phyloP scores from a whole-genome alignment of 2,888 invertebrate species.

The Andrena minutula region DNA sequence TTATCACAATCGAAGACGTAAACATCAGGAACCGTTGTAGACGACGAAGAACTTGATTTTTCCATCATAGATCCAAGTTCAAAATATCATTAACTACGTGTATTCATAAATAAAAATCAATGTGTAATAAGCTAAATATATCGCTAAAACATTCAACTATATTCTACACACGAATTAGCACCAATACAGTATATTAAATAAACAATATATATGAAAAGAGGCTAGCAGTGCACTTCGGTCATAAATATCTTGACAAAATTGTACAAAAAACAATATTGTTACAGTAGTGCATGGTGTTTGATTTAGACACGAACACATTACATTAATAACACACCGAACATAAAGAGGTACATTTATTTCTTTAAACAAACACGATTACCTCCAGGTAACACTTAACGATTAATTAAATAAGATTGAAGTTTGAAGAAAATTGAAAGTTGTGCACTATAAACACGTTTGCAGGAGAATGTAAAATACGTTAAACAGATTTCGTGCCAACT shows the following conservation, averaged over 20 bases:
- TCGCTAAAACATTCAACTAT: neutral
- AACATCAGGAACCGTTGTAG: slow-evolving; percentile 74
- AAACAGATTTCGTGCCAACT: slow-evolving; percentile 20
- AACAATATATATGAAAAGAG: neutral
- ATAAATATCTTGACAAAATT: neutral
- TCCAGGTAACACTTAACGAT: neutral
- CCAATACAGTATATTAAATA: neutral
- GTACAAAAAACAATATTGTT: neutral
- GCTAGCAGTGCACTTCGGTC: neutral
- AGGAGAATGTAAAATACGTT: slow-evolving; percentile 26
- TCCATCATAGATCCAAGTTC: slow-evolving; percentile 41
- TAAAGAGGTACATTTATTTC: neutral
- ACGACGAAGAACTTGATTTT: slow-evolving; percentile 29
- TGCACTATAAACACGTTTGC: neutral
- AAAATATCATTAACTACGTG: neutral
- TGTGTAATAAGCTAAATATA: neutral
- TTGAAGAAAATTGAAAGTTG: slow-evolving; percentile 2
- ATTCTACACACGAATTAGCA: neutral
- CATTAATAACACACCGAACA: slow-evolving; percentile 1
- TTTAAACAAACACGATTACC: neutral
- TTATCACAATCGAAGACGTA: slow-evolving; percentile 79
- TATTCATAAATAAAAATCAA: slow-evolving; percentile 1
- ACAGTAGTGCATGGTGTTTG: neutral
- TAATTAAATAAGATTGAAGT: neutral
- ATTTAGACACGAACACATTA: neutral